Evolutionary conservation across 2,888 invertebrate genomes (phyloP), one percentile per base, ranked within the genome.

Genomic region (Alloscopus bannaensis): DNA sequence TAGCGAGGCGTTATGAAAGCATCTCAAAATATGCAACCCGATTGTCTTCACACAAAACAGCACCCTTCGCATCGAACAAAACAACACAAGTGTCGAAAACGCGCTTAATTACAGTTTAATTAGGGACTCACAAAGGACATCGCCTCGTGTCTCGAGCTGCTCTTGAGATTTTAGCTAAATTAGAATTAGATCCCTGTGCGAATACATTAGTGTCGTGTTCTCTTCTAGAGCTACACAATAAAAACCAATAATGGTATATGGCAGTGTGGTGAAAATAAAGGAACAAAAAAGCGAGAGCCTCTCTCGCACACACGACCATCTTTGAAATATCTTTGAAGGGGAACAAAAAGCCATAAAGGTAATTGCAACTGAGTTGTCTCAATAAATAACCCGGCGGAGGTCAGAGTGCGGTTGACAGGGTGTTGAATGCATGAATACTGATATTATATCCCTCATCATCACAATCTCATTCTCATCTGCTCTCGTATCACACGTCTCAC

Each of bases 341-440:
- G n/a, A 66, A 73, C 64, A 45, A 26, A 73, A 47, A 57, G 31
- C 73, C 73, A 65, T 73, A 73, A 73, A 72, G 45, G 65, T 28
- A 73, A 65, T 73, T 73, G 60, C 59, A 66, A 59, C 59, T 57
- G 66, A 22, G 47, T 60, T 76, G 76, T 78, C 78, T 65, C 65
- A 42, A 78, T 78, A 78, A 78, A 78, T 78, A 52, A 31, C 40
- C n/a, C 50, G 22, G 20, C 24, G 55, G 70, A 65, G 78, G 78
- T 78, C 78, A 65, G 6, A 36, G 36, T 60, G 20, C 20, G 59
- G 29, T 50, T 29, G 65, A 50, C 65, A 68, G 24, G 4, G 66
- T 68, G 66, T 68, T 68, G 66, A 68, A 8, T 68, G 8, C 66
- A 52, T 52, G 60, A 60, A 60, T 36, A 22, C 20, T 29, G 31